Evolutionary conservation across 2,113 vertebrate species (phyloP).

Genomic region (Chloropsis hardwickii): DNA sequence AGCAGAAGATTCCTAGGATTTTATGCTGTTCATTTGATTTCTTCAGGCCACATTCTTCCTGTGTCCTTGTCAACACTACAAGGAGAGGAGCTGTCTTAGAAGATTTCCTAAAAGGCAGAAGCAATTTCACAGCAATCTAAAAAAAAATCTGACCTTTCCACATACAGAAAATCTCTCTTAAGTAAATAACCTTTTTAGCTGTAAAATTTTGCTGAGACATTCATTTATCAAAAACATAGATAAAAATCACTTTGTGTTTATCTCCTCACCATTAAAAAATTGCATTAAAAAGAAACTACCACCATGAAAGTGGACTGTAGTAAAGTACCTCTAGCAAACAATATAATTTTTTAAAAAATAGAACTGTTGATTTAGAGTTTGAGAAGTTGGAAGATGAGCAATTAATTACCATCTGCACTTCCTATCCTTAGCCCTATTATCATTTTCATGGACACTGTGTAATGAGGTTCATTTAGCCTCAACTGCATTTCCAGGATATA

Average conservation of each 20-base stretch:
- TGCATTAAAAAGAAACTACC: slow-evolving; percentile 35
- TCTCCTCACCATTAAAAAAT: slow-evolving; percentile 66
- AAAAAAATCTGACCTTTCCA: slow-evolving; percentile 85
- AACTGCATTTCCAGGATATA: slow-evolving; percentile 25
- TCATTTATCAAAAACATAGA: slow-evolving; percentile 73
- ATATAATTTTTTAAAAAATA: not conserved
- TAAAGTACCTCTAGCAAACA: slow-evolving; percentile 7
- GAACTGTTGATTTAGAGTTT: slow-evolving; percentile 42
- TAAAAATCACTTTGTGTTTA: slow-evolving; percentile 69
- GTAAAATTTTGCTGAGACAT: slow-evolving; percentile 77
- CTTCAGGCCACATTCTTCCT: slow-evolving; percentile 67
- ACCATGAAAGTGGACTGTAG: not conserved
- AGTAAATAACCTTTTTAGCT: slow-evolving; percentile 86
- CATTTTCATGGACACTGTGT: slow-evolving; percentile 10
- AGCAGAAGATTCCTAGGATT: slow-evolving; percentile 63
- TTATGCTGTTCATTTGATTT: slow-evolving; percentile 71
- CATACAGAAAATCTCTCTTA: slow-evolving; percentile 80
- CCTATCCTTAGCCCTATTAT: slow-evolving; percentile 22
- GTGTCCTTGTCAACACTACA: slow-evolving; percentile 77
- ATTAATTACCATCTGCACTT: slow-evolving; percentile 61
- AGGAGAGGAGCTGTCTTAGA: slow-evolving; percentile 76
- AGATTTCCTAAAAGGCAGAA: slow-evolving; percentile 84
- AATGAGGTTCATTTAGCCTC: slow-evolving; percentile 59
- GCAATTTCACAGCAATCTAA: slow-evolving; percentile 82
- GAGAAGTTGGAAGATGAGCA: slow-evolving; percentile 29